phyloP scores from a whole-genome alignment of 2,888 invertebrate genomes.

The Limnephilus rhombicus region DNA sequence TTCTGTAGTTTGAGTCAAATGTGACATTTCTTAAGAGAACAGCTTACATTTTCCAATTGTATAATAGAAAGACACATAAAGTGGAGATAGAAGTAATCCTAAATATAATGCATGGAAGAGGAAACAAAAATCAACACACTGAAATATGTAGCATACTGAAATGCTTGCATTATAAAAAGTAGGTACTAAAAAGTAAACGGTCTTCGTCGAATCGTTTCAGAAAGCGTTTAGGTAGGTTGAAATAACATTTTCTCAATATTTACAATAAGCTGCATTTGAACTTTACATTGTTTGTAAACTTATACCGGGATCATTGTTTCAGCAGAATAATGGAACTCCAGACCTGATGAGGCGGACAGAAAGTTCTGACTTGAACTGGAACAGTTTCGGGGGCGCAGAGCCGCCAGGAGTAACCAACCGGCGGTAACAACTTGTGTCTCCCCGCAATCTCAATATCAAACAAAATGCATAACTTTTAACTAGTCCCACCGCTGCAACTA shows the following conservation, averaged over 20 bases:
- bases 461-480: constrained; percentile 61
- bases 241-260: not conserved
- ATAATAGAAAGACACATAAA: too few species aligned
- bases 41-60: too few species aligned
- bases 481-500: constrained; percentile 46
- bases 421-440: not conserved
- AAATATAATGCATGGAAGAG: too few species aligned
- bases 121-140: too few species aligned
- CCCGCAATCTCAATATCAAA: constrained; percentile 61
- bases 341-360: not conserved
- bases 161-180: too few species aligned
- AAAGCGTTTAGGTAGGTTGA: not conserved
- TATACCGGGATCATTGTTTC: not conserved
- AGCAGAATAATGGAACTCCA: not conserved
- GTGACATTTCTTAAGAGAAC: too few species aligned
- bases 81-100: too few species aligned
- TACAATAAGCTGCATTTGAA: not conserved
- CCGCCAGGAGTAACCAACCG: not conserved
- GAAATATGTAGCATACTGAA: too few species aligned
- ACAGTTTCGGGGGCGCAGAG: not conserved
- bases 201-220: too few species aligned
- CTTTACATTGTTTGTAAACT: not conserved
- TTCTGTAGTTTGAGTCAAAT: too few species aligned
- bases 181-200: too few species aligned
- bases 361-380: not conserved